phyloP scores from a whole-genome alignment of 2,888 invertebrate species.

The Furcula furcula region DNA sequence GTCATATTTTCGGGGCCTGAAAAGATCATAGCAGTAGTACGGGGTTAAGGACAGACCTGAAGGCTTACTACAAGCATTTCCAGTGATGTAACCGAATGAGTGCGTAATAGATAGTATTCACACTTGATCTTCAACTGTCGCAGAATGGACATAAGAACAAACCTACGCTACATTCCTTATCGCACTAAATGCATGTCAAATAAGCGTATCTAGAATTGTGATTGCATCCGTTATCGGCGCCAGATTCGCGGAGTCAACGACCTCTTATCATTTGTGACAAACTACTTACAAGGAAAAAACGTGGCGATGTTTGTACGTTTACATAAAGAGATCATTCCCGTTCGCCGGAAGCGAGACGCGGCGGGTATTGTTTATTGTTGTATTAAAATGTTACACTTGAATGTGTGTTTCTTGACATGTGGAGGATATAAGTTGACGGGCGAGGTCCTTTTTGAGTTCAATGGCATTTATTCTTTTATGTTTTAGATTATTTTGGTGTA shows the following conservation, averaged over 20 bases:
- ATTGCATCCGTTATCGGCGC: slow-evolving; percentile 21
- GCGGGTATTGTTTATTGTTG: slow-evolving; percentile 24
- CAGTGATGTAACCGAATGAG: too few relatives aligned
- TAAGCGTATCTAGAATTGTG: slow-evolving; percentile 24
- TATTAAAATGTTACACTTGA: slow-evolving; percentile 22
- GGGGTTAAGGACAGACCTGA: too few relatives aligned
- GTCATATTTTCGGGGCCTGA: too few relatives aligned
- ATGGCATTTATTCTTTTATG: not conserved
- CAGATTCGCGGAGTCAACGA: slow-evolving; percentile 34
- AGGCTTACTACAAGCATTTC: too few relatives aligned
- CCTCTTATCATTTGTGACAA: slow-evolving; percentile 30
- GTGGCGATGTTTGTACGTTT: slow-evolving; percentile 4
- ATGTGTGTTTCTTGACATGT: slow-evolving; percentile 6
- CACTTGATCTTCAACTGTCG: too few relatives aligned
- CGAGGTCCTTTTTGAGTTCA: slow-evolving; percentile 2
- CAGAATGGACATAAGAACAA: too few relatives aligned
- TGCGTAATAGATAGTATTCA: not conserved
- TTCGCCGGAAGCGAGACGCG: slow-evolving; percentile 35
- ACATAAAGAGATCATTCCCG: slow-evolving; percentile 20
- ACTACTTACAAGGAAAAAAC: slow-evolving; percentile 21
- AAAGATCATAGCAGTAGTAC: too few relatives aligned
- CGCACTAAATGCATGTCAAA: slow-evolving; percentile 14
- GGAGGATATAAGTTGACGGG: not conserved
- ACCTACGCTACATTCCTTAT: slow-evolving; percentile 3
- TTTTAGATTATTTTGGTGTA: not conserved